phyloP scores from a whole-genome alignment of 2,113 vertebrate species.

The Lepus americanus region DNA sequence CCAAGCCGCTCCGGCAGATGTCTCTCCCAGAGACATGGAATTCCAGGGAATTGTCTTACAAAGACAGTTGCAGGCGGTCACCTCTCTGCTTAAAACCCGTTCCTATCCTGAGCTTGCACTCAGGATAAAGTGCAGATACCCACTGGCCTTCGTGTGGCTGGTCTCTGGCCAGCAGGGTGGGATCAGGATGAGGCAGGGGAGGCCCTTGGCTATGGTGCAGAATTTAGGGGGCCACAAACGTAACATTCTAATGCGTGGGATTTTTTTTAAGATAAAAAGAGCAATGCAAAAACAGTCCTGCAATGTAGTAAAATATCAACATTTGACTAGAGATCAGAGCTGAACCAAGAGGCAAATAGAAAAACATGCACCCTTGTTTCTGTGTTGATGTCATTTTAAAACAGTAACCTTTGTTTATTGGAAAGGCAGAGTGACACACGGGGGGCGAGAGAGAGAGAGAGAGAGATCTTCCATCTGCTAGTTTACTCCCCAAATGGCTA shows the following conservation, averaged over 20 bases:
- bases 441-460: no score
- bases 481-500: no score
- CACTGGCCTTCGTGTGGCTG: background rate
- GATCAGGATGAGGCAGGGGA: background rate
- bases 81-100: background rate
- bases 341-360: background rate
- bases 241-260: background rate
- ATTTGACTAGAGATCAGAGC: background rate
- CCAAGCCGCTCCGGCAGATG: fast-evolving
- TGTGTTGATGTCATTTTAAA: background rate
- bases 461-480: no score
- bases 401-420: no score
- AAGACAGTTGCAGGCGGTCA: background rate
- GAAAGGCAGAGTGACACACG: no score
- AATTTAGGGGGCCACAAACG: background rate
- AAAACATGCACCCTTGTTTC: no score
- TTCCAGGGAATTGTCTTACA: background rate
- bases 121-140: background rate
- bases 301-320: background rate
- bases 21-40: background rate
- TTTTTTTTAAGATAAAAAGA: background rate
- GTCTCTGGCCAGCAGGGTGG: background rate
- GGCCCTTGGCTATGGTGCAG: background rate
- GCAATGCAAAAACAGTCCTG: background rate
- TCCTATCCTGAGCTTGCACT: fast-evolving